Percentiles rank a stretch among this genome's conserved stretches.
These are phyloP conservation scores for Oegoconia quadripuncta DNA, from an alignment of 2,888 invertebrate species.

Conservation along the genomic window DNA sequence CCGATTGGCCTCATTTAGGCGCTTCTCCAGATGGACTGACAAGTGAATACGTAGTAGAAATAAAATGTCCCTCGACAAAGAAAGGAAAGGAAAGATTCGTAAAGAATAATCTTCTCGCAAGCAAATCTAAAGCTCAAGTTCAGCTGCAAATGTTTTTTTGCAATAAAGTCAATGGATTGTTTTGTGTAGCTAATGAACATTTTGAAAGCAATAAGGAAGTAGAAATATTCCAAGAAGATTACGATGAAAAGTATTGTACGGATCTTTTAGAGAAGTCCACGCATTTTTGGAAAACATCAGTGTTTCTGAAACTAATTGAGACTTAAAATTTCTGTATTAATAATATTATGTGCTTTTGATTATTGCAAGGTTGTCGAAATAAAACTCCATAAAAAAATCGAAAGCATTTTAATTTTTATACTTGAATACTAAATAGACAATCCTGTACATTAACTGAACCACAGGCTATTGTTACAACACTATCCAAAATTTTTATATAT, in stretches of 20 bases:
- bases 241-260: conserved; percentile 15
- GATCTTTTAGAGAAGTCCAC: too few species aligned
- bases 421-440: conserved; percentile 1
- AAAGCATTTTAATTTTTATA: background rate
- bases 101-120: conserved; percentile 7
- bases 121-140: conserved; percentile 17
- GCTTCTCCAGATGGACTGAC: conserved; percentile 17
- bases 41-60: conserved; percentile 12
- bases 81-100: conserved; percentile 9
- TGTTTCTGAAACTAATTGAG: conserved; percentile 4
- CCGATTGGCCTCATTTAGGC: conserved; percentile 9
- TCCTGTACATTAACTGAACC: conserved; percentile 16
- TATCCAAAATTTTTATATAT: conserved; percentile 13
- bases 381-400: conserved; percentile 2
- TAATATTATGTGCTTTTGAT: conserved; percentile 1
- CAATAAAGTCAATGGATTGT: conserved; percentile 12
- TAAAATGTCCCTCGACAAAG: conserved; percentile 14
- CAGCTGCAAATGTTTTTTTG: conserved; percentile 20
- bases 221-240: conserved; percentile 11
- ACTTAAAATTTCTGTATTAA: background rate
- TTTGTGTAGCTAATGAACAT: conserved; percentile 21
- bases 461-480: conserved; percentile 15
- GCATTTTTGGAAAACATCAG: conserved; percentile 7
- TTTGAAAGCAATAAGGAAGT: conserved; percentile 14
- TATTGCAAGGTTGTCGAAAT: conserved; percentile 1